Base-by-base conservation (phyloP, 2,888 invertebrate species). In the Melieria picta region DNA sequence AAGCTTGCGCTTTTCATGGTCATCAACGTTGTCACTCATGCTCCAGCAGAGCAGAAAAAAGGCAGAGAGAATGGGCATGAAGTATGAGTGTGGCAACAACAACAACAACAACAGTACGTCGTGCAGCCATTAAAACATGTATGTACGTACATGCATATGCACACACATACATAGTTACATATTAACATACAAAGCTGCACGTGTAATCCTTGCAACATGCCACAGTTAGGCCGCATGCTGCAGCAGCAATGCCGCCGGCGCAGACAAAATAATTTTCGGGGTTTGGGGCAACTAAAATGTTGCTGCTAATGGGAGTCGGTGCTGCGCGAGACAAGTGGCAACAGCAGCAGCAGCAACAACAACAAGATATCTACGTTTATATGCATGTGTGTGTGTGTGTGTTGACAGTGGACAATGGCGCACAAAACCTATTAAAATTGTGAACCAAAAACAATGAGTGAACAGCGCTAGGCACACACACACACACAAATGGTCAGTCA, bases 401-500 rank as follows among this genome's bases (percentile, higher is more conserved):
- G 61, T 61, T 56, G 46, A n/a, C 50, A 63, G 61, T 55, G 65
- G n/a, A 56, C 64, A 72, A 68, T 68, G 71, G 76, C 30, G 74
- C 75, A 64, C 30, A 79, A 80, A 81, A 79, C 80, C 80, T 80
- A 80, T 80, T 80, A 81, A 80, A 80, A 80, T 64, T 30, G 30
- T 3, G 64, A 43, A 52, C 64, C 30, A 52, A 30, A 30, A 30
- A 63, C n/a, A 63, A 63, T 43, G 61, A 30, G 10, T 30, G 30
- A 30, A 30, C 30, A 3, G 30, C 30, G 30, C 30, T 30, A 30
- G 30, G 30, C 30, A 30, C 30, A 30, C 30, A 30, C 30, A 30
- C 30, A 30, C 30, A 30, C 30, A 30, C 7, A n/a, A 57, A 2
- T 50, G 50, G 50, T 11, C 50, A 30, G 30, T 30, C 30, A 30